Conservation (phyloP, 2,888 invertebrate genomes). For the Ormia ochracea region DNA sequence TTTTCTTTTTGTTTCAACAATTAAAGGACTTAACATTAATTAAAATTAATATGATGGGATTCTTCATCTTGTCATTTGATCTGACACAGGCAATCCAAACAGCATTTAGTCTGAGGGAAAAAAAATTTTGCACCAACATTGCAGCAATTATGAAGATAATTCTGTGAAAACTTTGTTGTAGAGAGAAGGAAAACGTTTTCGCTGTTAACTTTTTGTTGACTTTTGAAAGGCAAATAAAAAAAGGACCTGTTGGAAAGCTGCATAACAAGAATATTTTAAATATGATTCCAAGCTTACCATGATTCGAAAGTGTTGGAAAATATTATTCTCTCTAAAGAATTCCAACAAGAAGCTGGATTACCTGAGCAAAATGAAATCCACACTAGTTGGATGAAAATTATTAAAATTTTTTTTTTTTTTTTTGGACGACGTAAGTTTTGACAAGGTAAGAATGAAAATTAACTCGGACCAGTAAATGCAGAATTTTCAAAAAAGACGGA, state of each 20-base stretch:
- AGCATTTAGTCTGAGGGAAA: neutral
- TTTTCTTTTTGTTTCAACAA: slow-evolving; percentile 15
- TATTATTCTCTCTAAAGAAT: too few species aligned
- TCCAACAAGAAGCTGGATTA: too few species aligned
- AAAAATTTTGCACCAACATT: neutral
- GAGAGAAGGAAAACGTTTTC: neutral
- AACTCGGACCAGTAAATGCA: too few species aligned
- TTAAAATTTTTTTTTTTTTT: too few species aligned
- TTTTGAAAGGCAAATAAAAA: neutral
- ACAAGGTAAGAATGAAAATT: too few species aligned
- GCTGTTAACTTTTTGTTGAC: neutral
- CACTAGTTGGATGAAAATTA: too few species aligned
- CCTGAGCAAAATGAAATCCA: too few species aligned
- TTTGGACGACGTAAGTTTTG: too few species aligned
- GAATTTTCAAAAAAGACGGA: too few species aligned
- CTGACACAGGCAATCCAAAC: neutral
- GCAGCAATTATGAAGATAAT: neutral
- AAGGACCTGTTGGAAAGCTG: neutral
- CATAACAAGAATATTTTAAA: neutral
- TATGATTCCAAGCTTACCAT: neutral
- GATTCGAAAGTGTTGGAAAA: neutral
- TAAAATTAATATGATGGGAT: slow-evolving; percentile 43
- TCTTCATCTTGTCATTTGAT: slow-evolving; percentile 23
- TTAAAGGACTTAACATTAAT: slow-evolving; percentile 48
- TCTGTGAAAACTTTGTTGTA: neutral